Conservation (phyloP, 2,888 invertebrate genomes). For the Notodonta ziczac region DNA sequence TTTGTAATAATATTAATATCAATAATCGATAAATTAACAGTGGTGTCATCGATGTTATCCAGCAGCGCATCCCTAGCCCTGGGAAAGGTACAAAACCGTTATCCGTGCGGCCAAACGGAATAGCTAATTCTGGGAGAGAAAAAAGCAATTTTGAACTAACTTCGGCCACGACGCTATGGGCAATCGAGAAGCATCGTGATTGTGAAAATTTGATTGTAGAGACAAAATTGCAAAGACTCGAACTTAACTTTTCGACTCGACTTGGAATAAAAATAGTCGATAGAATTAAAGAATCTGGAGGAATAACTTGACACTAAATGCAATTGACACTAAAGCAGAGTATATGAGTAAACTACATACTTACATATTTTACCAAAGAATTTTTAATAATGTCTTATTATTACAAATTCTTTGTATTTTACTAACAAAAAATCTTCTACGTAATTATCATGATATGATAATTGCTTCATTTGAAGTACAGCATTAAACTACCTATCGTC, state of each 20-base stretch:
- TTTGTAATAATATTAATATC: neutral
- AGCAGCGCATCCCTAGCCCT: slow-evolving; percentile 25
- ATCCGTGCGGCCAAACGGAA: slow-evolving; percentile 34
- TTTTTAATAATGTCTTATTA: too few species aligned
- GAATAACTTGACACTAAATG: too few species aligned
- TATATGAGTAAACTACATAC: too few species aligned
- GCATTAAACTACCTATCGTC: slow-evolving; percentile 12
- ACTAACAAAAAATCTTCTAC: too few species aligned
- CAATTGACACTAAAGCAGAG: too few species aligned
- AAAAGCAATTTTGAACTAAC: slow-evolving; percentile 18
- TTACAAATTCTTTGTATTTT: too few species aligned
- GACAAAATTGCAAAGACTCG: neutral
- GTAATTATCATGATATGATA: too few species aligned
- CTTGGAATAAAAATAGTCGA: too few species aligned
- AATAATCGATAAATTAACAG: neutral
- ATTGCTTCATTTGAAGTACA: too few species aligned
- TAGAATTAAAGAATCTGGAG: too few species aligned
- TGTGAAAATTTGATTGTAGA: neutral
- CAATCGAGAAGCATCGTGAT: neutral
- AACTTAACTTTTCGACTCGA: too few species aligned
- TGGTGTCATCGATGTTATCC: slow-evolving; percentile 12
- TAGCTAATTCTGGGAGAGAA: slow-evolving; percentile 33
- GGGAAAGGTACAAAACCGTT: slow-evolving; percentile 44
- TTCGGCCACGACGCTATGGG: neutral
- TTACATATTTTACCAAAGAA: too few species aligned